Evolutionary conservation across 1,140 invertebrate genomes (phyloP), one percentile per base, ranked within the genome.

Genomic region (Drosophila equinoxialis): DNA sequence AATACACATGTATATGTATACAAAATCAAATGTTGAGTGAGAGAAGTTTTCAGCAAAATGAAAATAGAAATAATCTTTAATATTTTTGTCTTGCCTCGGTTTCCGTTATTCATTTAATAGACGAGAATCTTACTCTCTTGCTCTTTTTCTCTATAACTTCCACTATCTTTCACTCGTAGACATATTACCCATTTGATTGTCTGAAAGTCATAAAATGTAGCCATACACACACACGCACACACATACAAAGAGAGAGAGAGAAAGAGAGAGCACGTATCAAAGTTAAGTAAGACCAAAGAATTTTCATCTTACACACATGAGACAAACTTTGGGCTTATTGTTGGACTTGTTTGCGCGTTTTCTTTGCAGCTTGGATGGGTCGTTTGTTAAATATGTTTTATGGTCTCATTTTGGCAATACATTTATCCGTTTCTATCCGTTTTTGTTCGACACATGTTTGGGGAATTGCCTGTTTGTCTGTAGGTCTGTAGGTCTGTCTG

Each of bases 401-500:
- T 77, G 60, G 59, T 45, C 51, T 35, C 71, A 74, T 86, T 79
- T 70, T 13, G 51, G 51, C 58, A 69, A 76, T 75, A 71, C 66
- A 66, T 84, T 79, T 61, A 63, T 79, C 79, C 83, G 10, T 39
- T 39, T 11, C 11, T 39, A 5, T 39, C 37, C 37, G 4, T 39
- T 39, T 13, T 11, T 39, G 4, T 39, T 13, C 8, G 11, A 11
- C 11, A 5, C 1, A 68, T 61, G 68, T 62, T 78, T 54, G 65
- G 82, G 83, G 82, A 86, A 77, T 87, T 79, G 62, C 51, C 48
- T 60, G 37, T 51, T 33, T 39, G 41, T 79, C 77, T 60, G 33
- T 51, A 33, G 33, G 41, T 79, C 77, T 60, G 33, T 51, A 33
- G 33, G 35, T 75, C 77, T 11, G 37, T 39, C 37, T 39, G 37